Conservation (phyloP, 2,797 vertebrate genomes). For the Megaceryle alcyon region DNA sequence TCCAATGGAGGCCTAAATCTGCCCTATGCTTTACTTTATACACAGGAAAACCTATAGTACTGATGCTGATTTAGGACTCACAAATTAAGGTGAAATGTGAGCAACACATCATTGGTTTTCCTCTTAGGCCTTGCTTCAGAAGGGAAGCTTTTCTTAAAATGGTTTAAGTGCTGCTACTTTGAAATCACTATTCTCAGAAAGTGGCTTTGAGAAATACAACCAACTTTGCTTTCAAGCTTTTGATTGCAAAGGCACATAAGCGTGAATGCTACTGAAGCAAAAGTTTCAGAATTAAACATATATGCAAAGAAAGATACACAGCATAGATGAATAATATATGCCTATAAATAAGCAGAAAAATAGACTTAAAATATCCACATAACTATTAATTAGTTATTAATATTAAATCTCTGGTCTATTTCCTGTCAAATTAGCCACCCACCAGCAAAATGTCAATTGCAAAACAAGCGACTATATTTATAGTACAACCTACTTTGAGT, state of each 20-base stretch:
- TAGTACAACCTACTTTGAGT: constrained; percentile 57
- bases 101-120: neutral
- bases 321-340: constrained; percentile 40
- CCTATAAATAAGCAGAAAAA: constrained; percentile 70
- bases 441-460: constrained; percentile 73
- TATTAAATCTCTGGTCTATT: constrained; percentile 72
- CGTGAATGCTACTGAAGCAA: neutral
- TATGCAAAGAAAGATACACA: constrained; percentile 6
- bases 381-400: constrained; percentile 74
- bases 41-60: neutral
- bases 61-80: neutral
- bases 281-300: constrained; percentile 28
- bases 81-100: neutral
- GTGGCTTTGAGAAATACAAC: neutral
- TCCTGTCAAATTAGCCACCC: constrained; percentile 73
- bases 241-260: neutral
- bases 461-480: constrained; percentile 63
- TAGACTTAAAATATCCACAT: constrained; percentile 56
- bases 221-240: neutral
- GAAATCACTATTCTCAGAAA: neutral
- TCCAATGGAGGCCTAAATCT: neutral
- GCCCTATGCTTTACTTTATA: neutral
- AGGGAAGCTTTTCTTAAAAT: neutral
- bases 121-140: neutral
- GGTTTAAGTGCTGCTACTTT: neutral